A percentile compares a stretch with the other conserved stretches of the same genome.
phyloP scores from a whole-genome alignment of 2,113 vertebrate species.

The Percopsis transmontana region DNA sequence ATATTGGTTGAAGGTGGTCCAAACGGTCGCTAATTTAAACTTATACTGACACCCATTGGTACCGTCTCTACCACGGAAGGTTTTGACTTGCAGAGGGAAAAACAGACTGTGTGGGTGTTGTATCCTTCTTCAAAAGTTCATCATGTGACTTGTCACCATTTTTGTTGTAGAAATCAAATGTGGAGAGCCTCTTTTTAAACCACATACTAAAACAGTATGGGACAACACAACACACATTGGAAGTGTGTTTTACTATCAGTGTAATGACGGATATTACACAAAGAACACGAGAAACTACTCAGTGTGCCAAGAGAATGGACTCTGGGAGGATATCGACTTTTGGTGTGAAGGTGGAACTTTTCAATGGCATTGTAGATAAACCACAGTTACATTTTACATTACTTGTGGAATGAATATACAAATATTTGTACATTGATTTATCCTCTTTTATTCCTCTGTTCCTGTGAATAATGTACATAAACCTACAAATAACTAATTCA shows the following conservation, averaged over 20 bases:
- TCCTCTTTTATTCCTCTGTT: not conserved
- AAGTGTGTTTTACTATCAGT: constrained; percentile 60
- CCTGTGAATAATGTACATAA: not conserved
- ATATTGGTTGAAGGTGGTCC: too few species aligned
- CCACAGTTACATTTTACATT: not conserved
- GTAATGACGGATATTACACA: constrained; percentile 60
- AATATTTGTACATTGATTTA: not conserved
- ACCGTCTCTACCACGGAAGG: too few species aligned
- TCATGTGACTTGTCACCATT: constrained; percentile 21
- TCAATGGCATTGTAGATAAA: not conserved
- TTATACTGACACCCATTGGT: too few species aligned
- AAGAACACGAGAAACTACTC: constrained; percentile 53
- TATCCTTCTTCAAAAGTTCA: not conserved
- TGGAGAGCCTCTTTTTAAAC: constrained; percentile 49
- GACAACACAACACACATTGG: constrained; percentile 44
- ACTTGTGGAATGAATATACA: not conserved
- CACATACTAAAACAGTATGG: constrained; percentile 51
- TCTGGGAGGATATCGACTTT: constrained; percentile 69
- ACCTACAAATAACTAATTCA: constrained; percentile 1
- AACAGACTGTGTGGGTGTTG: too few species aligned
- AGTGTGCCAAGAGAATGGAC: constrained; percentile 64
- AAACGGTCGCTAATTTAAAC: too few species aligned
- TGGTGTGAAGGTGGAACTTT: constrained; percentile 73
- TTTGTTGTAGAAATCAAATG: constrained; percentile 67
- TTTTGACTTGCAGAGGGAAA: too few species aligned